Base-by-base conservation (phyloP, 2,797 vertebrate genomes). In the Muscicapa striata region DNA sequence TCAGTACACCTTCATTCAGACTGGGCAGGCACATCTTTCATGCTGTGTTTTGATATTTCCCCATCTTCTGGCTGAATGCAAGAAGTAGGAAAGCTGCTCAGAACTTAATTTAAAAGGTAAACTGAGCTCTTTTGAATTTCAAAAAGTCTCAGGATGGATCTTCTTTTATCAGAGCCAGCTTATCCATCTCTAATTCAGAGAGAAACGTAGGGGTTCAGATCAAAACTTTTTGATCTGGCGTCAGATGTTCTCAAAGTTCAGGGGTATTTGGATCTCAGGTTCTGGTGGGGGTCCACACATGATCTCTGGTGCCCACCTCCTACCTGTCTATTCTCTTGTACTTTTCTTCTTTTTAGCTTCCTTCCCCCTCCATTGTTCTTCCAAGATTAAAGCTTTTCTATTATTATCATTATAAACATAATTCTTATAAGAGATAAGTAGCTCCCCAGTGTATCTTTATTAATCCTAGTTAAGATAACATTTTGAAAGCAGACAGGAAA, bases 391-490 rank as follows among this genome's bases (percentile, higher is more conserved):
- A 94, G 70, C n/a, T 80, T 95, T 70, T 78, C 43, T 70, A 55
- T 90, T 94, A 94, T 92, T 83, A 95, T 91, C 72, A 95, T 91
- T 63, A 94, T 91, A 94, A 97, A 90, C 48, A 84, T 92, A 96
- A 96, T 96, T 96, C 92, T 77, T 83, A 18, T 69, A 80, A 94
- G 91, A 97, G 94, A 95, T 91, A 98, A 97, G 96, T 96, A 94
- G 87, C 69, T 96, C 52, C 93, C 81, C 40, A 62, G 85, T 69
- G 67, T 94, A 94, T 95, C 84, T 93, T 95, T 95, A 95, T 94
- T 97, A 97, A 97, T 96, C 89, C 95, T 91, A 67, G 81, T 68
- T 77, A 96, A 96, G 93, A 96, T 91, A 96, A 89, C 84, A 91
- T 96, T 98, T 97, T 97, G 89, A 96, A 96, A 97, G 92, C 88